These are phyloP conservation scores for Taurulus bubalis DNA, from an alignment of 2,113 vertebrate species.

Conservation along the genomic window DNA sequence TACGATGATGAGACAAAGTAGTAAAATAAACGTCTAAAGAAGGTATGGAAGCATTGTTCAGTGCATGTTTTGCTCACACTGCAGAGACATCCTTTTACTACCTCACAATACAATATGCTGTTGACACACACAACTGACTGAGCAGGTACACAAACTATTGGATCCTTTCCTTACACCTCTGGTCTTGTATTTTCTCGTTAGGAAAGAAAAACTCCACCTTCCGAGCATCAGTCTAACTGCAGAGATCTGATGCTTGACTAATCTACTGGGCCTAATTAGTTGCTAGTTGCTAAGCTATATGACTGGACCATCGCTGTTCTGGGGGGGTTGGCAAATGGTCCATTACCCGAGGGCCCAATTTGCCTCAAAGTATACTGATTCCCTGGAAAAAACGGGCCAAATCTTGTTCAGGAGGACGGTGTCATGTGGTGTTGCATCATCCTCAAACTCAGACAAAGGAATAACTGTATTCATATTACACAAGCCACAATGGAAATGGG, in stretches of 20 bases:
- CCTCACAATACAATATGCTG: not conserved
- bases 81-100: not conserved
- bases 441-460: constrained; percentile 8
- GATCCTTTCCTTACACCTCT: not conserved
- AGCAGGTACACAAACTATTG: not conserved
- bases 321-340: not conserved
- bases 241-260: not conserved
- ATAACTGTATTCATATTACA: constrained; percentile 6
- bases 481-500: constrained; percentile 18
- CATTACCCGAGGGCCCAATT: not conserved
- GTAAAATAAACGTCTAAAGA: not conserved
- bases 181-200: not conserved
- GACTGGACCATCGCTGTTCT: not conserved
- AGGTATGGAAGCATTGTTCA: not conserved
- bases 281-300: not conserved
- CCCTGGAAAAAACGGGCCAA: not conserved
- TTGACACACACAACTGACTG: not conserved
- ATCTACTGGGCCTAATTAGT: not conserved
- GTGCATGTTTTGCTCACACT: not conserved
- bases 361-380: not conserved
- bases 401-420: not conserved
- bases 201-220: not conserved
- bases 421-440: constrained; percentile 15
- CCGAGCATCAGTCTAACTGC: not conserved
- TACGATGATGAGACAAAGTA: not conserved